Percentiles rank a stretch among this genome's conserved stretches.
These are phyloP conservation scores for Nylanderia fulva DNA, from an alignment of 1,140 invertebrate species.

Conservation along the genomic window DNA sequence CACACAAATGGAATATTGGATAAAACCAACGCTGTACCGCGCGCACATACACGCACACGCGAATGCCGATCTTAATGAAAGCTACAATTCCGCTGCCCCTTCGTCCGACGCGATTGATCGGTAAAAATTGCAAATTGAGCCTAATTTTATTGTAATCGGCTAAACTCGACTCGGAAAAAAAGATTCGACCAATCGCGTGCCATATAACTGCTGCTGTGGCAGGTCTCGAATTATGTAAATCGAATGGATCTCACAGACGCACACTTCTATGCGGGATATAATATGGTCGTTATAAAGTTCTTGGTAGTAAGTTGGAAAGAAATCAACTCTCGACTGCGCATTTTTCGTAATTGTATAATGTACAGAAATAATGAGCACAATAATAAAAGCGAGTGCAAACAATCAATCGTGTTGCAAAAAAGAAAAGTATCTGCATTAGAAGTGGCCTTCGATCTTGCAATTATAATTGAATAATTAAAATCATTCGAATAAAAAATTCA, in stretches of 20 bases:
- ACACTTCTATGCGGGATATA: background rate
- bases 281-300: background rate
- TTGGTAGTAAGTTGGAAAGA: background rate
- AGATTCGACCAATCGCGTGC: slow-evolving; percentile 47
- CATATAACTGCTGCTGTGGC: background rate
- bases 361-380: background rate
- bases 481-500: background rate
- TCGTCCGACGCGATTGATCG: background rate
- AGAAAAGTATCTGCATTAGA: background rate
- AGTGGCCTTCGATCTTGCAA: background rate
- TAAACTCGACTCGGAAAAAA: slow-evolving; percentile 7
- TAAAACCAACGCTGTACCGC: slow-evolving; percentile 25
- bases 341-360: background rate
- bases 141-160: slow-evolving; percentile 20
- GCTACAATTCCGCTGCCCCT: slow-evolving; percentile 14
- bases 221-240: slow-evolving; percentile 42
- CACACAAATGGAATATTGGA: slow-evolving; percentile 57
- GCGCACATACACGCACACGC: background rate
- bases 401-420: background rate
- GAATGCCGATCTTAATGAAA: slow-evolving; percentile 33
- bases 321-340: background rate
- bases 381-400: background rate
- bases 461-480: background rate
- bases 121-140: slow-evolving; percentile 43
- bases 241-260: slow-evolving; percentile 15